A percentile compares a stretch with the other conserved stretches of the same genome.
These are phyloP conservation scores for Odobenus rosmarus DNA, from an alignment of 2,113 vertebrate genomes.

Conservation along the genomic window DNA sequence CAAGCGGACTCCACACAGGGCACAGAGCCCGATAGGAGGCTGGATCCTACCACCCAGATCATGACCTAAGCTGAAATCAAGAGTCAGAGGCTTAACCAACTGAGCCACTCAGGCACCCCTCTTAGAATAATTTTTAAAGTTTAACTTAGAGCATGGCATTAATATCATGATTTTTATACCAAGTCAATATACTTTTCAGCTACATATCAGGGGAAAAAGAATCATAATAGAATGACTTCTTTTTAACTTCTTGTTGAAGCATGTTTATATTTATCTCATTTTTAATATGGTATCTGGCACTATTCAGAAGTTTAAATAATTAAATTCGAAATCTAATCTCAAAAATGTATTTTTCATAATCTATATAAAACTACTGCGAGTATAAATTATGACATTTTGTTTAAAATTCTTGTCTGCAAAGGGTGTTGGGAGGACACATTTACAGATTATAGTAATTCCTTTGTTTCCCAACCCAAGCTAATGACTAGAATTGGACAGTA, in stretches of 20 bases:
- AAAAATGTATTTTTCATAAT: conserved; percentile 9
- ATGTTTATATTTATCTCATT: background rate
- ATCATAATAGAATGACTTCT: background rate
- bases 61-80: background rate
- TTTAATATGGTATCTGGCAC: background rate
- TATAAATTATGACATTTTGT: background rate
- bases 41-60: background rate
- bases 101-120: background rate
- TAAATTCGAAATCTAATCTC: background rate
- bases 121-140: background rate
- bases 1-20: background rate
- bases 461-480: conserved; percentile 40
- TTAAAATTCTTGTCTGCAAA: conserved; percentile 53
- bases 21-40: background rate
- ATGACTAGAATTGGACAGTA: conserved; percentile 55
- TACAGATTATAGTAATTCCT: conserved; percentile 32
- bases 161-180: background rate
- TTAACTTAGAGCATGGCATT: background rate
- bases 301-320: background rate
- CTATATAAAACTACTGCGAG: background rate
- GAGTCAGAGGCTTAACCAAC: background rate
- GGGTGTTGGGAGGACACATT: conserved; percentile 2
- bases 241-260: background rate
- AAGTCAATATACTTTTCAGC: background rate
- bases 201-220: background rate